A percentile compares a stretch with the other conserved stretches of the same genome.
Evolutionary conservation across 1,140 invertebrate species (phyloP).

Genomic region (Choristoneura fumiferana): DNA sequence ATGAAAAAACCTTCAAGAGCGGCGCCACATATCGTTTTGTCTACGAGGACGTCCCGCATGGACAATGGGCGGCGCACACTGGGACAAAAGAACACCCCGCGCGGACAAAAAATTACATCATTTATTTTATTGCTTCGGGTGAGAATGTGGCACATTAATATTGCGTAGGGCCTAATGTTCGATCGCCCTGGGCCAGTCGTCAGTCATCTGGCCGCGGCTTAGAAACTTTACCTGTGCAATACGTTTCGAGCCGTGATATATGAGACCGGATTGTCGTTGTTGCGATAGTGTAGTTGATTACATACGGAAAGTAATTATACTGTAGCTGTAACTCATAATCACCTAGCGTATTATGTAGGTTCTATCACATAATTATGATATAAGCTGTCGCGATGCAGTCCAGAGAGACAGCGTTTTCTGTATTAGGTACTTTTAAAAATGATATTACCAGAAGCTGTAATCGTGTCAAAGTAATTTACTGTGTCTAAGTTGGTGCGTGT

Average conservation of each 20-base stretch:
- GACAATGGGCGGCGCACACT: slow-evolving; percentile 45
- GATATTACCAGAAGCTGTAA: slow-evolving; percentile 6
- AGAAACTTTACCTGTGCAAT: slow-evolving; percentile 45
- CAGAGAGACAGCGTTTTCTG: too few species aligned
- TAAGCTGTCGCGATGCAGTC: too few species aligned
- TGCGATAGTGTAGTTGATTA: slow-evolving; percentile 6
- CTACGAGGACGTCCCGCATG: slow-evolving; percentile 55
- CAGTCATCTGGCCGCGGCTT: slow-evolving; percentile 53
- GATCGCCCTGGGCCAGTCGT: slow-evolving; percentile 66
- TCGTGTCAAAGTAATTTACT: slow-evolving; percentile 11
- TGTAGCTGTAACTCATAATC: background rate
- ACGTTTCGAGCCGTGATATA: slow-evolving; percentile 18
- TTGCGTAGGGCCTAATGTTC: slow-evolving; percentile 67
- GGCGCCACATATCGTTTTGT: slow-evolving; percentile 70
- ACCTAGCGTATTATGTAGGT: background rate
- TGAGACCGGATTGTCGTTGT: slow-evolving; percentile 10
- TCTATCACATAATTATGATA: background rate
- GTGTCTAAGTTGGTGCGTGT: slow-evolving; percentile 20
- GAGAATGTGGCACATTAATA: slow-evolving; percentile 75
- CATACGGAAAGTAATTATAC: slow-evolving; percentile 14
- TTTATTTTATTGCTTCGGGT: slow-evolving; percentile 76
- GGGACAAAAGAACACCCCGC: slow-evolving; percentile 65
- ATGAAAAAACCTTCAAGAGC: slow-evolving; percentile 50
- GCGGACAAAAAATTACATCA: slow-evolving; percentile 77
- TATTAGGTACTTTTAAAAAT: too few species aligned